Base-by-base conservation (phyloP, 2,797 vertebrate genomes). In the Molossus molossus region DNA sequence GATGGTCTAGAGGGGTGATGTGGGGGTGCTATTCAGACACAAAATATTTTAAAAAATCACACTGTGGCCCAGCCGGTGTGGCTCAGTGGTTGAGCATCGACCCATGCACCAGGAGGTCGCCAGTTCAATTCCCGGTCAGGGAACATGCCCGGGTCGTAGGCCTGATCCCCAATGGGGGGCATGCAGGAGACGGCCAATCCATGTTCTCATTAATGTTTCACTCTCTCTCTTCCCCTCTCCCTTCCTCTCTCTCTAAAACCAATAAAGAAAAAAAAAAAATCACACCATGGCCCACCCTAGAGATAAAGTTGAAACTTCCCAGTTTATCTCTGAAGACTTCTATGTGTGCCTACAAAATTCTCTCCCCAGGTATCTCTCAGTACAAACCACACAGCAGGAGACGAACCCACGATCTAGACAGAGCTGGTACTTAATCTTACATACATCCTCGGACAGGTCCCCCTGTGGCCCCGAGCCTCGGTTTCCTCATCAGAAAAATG, bases 391-490 rank as follows among this genome's bases (percentile, higher is more conserved):
- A 11, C 20, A n/a, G 11, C 37, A 5, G 10, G 48, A 1, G 3
- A 27, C 21, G 67, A 27, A 27, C 2, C 14, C 18, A 48, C 3
- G 3, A 18, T 72, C 15, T 18, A 53, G 86, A 53, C 53, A 75
- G 12, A 76, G 40, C 21, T 9, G 27, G 17, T 5, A 1, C 15
- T 75, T 72, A 45, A 23, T 20, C 40, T 9, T 15, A 3, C 29
- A 9, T 0, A 0, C 53, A 29, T 1, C 40, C 67, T 48, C 9
- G 1, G 55, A 27, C 33, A 14, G 18, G n/a, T 55, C 21, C 1
- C 25, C 25, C 75, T 10, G 2, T 1, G 60, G 11, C 21, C 10
- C 40, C 0, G 0, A 69, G 18, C 53, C 82, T 86, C 48, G 6
- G 40, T 62, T 67, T 82, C 53, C 53, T 25, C 18, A 14, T 62